Conservation (phyloP, 2,113 vertebrate genomes). For the Emydura subglobosa region DNA sequence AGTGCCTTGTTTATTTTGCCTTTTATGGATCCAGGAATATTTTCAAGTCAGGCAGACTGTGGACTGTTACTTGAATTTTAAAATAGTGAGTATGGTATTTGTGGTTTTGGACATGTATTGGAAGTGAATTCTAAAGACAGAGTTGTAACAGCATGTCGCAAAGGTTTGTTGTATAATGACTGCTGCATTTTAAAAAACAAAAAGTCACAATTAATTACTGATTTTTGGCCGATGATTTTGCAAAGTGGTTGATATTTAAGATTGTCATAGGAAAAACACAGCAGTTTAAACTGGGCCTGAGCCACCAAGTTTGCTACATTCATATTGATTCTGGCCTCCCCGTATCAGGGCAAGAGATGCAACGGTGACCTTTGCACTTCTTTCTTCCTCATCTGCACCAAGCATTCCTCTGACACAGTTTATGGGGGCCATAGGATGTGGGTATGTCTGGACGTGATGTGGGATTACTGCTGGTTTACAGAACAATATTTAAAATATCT, state of each 20-base stretch:
- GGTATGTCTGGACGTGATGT: neutral
- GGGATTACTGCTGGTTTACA: neutral
- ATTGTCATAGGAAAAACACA: neutral
- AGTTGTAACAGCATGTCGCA: neutral
- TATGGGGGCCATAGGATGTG: neutral
- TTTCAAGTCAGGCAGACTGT: neutral
- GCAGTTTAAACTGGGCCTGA: neutral
- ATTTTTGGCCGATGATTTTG: slow-evolving; percentile 15
- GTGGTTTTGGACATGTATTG: slow-evolving; percentile 22
- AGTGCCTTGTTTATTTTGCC: neutral
- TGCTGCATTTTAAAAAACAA: neutral
- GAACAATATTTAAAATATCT: slow-evolving; percentile 6
- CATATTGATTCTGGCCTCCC: neutral
- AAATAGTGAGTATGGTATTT: slow-evolving; percentile 21
- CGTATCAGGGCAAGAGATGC: neutral
- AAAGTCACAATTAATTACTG: neutral
- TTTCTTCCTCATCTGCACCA: neutral
- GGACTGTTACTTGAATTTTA: slow-evolving; percentile 30
- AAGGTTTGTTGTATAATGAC: neutral
- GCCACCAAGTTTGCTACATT: neutral
- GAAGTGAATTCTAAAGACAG: neutral
- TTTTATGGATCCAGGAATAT: neutral
- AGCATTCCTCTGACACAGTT: neutral
- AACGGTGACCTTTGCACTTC: neutral
- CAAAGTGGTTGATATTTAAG: neutral